Evolutionary conservation across 64 coral and sea anemone genomes (phyloP), one percentile per base, ranked within the genome.

Genomic region (Pocillopora damicornis): DNA sequence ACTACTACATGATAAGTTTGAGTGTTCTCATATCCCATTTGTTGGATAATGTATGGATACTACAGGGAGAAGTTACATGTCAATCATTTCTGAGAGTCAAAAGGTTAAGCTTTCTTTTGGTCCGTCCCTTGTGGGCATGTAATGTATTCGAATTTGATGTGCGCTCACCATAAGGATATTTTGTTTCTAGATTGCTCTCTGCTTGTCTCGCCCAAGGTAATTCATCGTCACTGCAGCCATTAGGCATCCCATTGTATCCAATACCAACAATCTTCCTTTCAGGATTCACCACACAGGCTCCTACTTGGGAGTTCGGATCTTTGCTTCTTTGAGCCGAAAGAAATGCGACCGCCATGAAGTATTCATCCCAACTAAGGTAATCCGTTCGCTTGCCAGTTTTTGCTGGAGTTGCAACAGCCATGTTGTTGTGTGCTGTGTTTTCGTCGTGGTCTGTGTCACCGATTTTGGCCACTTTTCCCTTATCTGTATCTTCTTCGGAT

Each of bases 161-260:
- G 42, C 42, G 42, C 37, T 69, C 66, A 98, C 95, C 95, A 59
- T 94, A 98, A 35, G 95, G 95, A 76, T 98, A 98, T 86, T 98
- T 98, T 42, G 95, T 98, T 2, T 98, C 89, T 45, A 98, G 72
- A 77, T 93, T 89, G 82, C 75, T 58, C 2, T 91, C 79, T 35
- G 89, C 92, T 60, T 94, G 68, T 75, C 95, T 87, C 11, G 81
- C 75, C 95, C 95, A 98, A 7, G 95, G 95, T 26, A 98, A 75
- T 51, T 79, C 75, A n/a, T 98, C 95, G 68, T 98, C 95, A 68
- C 95, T 94, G 34, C 95, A 98, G 4, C 91, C 91, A 82, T 98
- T 98, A 1, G 95, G 95, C 95, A 98, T 98, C 68, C 95, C 95
- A 87, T 98, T 98, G 88, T 98, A 98, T 72, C 95, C 95, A 9